Base-by-base conservation (phyloP, 53 echinoderm and acorn worm species). In the Echinarachnius parma region DNA sequence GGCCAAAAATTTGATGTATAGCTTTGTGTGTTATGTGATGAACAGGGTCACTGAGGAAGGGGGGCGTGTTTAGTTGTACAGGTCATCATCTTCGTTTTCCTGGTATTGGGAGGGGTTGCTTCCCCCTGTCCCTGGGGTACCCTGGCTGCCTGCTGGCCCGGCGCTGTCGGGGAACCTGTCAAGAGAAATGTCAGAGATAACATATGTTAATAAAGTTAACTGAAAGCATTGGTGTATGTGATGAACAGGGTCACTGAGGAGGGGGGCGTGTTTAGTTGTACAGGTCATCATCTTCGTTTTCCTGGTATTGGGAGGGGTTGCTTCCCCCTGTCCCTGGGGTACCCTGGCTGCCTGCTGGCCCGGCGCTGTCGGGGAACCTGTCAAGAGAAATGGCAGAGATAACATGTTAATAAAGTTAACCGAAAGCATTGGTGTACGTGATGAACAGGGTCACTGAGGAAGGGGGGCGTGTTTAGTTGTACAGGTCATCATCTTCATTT, bases 401-500 rank as follows among this genome's bases (percentile, higher is more conserved):
- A n/a, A n/a, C n/a, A n/a, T n/a, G n/a, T n/a, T n/a, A n/a, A n/a
- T n/a, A n/a, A n/a, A 39, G 39, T 39, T 39, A 39, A 39, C 39
- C 13, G 39, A 13, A 39, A 39, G 39, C 39, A 9, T 7, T 7
- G 39, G 7, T 39, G 13, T 13, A 39, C 39, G 7, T 7, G 39
- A 9, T 9, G 7, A 39, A 39, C 13, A 13, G 13, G 39, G 39
- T 39, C 7, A 7, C 13, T 39, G 39, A 39, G 39, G 39, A 62
- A 35, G 28, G 33, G 2, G 4, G 61, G 31, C 23, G 21, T 23
- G 22, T 46, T 29, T 89, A 94, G 48, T 75, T 87, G 82, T 94
- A 94, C 19, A 94, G 78, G 35, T 94, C 90, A n/a, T n/a, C n/a
- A 60, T 89, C 84, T n/a, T 83, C 87, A 35, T 87, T 79, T 28